A percentile compares a stretch with the other conserved stretches of the same genome.
phyloP scores from a whole-genome alignment of 2,113 vertebrate species.

The Gnathonemus echidnorhynchus region DNA sequence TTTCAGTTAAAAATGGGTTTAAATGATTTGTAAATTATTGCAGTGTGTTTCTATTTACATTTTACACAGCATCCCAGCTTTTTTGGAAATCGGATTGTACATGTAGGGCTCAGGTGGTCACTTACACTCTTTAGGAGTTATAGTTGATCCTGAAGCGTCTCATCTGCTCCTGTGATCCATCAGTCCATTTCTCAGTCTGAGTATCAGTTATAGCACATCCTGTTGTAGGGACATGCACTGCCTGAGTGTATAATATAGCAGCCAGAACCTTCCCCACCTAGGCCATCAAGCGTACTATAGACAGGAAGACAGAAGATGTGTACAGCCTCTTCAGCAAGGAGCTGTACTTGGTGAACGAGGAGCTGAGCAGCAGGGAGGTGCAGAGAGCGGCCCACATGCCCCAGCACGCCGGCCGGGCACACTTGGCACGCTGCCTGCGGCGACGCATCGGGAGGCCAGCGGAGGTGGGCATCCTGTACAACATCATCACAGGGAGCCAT shows the following conservation, averaged over 20 bases:
- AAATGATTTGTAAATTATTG: too few relatives aligned
- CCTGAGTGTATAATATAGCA: not conserved
- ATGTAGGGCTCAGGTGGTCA: not conserved
- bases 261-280: slow-evolving; percentile 31
- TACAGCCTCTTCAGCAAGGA: slow-evolving; percentile 62
- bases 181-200: not conserved
- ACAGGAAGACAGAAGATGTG: slow-evolving; percentile 66
- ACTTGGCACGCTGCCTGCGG: slow-evolving; percentile 54
- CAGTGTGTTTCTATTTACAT: too few relatives aligned
- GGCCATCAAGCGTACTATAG: slow-evolving; percentile 65
- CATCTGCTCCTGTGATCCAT: not conserved
- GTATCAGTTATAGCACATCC: not conserved
- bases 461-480: slow-evolving; percentile 50
- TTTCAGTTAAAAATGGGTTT: too few relatives aligned
- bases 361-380: slow-evolving; percentile 46
- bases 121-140: not conserved
- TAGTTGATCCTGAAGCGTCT: not conserved
- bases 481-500: not conserved
- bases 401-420: slow-evolving; percentile 51
- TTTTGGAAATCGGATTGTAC: not conserved
- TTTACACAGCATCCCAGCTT: too few relatives aligned
- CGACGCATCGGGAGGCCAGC: slow-evolving; percentile 57
- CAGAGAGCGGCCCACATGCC: slow-evolving; percentile 55
- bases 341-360: slow-evolving; percentile 57
- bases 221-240: not conserved